Base-by-base conservation (phyloP, 2,113 vertebrate species). In the Gadus macrocephalus region DNA sequence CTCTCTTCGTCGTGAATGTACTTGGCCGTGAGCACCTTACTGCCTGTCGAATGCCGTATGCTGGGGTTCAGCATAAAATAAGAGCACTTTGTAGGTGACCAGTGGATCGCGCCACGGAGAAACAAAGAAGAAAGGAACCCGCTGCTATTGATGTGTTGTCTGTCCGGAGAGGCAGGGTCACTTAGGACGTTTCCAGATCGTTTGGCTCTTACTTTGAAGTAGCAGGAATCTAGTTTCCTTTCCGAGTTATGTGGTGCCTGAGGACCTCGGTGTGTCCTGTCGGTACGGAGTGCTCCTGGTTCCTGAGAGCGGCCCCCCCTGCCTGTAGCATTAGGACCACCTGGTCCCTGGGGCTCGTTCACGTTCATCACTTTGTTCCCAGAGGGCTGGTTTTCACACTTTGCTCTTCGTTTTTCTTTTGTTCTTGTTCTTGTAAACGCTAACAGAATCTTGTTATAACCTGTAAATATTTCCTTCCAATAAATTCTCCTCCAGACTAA, bases 71-170 rank as follows among this genome's bases (percentile, higher is more conserved):
- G 90, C 93, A 89, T 94, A 89, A 88, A 91, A 95, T 90, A 93
- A 49, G 93, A 98, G 96, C 96, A 98, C 96, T 98, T 98, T 97
- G 92, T 92, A 92, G 94, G 94, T 93, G 92, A 90, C 92, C n/a
- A 0, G 67, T 78, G 90, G 90, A 84, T 88, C 88, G 87, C 92
- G 91, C 93, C 93, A 87, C 87, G 84, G 91, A 66, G 73, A 55
- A 62, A 58, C 28, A 59, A 78, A 64, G 16, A 61, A 61, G 14
- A 61, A 79, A 60, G 90, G 88, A 91, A 90, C 89, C 80, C 96
- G 96, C 96, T 97, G 96, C 95, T 98, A 97, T 96, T 91, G 78
- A 86, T 90, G 90, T 91, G 83, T 91, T 85, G 78, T 91, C 66
- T 82, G 79, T 85, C 74, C 28, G 82, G 80, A 82, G 85, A 75